Conservation (phyloP, 2,797 vertebrate genomes). For the Morelia viridis region DNA sequence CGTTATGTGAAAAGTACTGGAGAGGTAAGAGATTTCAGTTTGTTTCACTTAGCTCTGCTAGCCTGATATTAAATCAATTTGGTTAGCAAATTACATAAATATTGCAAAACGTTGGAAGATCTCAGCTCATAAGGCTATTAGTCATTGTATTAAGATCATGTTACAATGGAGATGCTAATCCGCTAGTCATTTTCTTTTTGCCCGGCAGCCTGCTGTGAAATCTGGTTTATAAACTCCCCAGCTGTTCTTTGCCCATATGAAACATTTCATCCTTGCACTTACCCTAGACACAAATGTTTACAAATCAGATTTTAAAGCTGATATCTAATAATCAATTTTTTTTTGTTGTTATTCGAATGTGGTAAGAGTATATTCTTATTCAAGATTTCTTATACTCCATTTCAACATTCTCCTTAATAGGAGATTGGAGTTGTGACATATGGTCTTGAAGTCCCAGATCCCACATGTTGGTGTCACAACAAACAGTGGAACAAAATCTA, state of each 20-base stretch:
- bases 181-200: not conserved
- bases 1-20: not conserved
- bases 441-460: not conserved
- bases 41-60: conserved; percentile 23
- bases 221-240: conserved; percentile 12
- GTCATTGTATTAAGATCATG: conserved; percentile 12
- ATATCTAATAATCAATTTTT: not conserved
- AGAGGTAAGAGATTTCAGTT: conserved; percentile 21
- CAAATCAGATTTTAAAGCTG: not conserved
- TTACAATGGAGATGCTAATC: conserved; percentile 18
- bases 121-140: not conserved
- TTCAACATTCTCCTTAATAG: not conserved
- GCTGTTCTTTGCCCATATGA: conserved; percentile 16
- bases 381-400: conserved; percentile 19
- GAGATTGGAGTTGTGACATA: not conserved
- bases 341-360: conserved; percentile 14
- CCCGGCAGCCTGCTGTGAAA: conserved; percentile 14
- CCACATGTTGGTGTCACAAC: not conserved
- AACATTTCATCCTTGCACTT: conserved; percentile 4
- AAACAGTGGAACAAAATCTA: not conserved
- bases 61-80: conserved; percentile 24
- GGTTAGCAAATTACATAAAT: conserved; percentile 13
- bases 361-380: not conserved
- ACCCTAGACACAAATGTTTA: conserved; percentile 8
- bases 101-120: conserved; percentile 25